phyloP scores from a whole-genome alignment of 2,113 vertebrate species.

The Xenus cinereus region DNA sequence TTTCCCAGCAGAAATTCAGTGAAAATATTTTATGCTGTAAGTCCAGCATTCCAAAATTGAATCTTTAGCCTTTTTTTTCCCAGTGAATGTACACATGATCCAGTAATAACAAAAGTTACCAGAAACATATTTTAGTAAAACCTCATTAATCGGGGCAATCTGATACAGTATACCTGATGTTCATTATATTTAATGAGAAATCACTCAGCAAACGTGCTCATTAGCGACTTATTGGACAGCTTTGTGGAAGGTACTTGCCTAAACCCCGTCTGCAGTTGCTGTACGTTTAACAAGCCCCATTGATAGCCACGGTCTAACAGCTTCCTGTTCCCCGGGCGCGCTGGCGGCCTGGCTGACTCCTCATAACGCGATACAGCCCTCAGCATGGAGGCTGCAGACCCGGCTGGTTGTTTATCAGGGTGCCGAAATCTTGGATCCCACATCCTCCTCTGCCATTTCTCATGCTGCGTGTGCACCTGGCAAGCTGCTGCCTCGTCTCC shows the following conservation, averaged over 20 bases:
- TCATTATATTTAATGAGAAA: constrained; percentile 34
- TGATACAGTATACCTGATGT: not conserved
- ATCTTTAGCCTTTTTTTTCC: not conserved
- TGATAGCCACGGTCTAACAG: constrained; percentile 3
- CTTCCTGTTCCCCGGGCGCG: not conserved
- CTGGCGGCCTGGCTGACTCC: not conserved
- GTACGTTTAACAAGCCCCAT: constrained; percentile 48
- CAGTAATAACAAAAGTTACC: constrained; percentile 41
- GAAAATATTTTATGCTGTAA: not conserved
- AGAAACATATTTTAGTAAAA: constrained; percentile 31
- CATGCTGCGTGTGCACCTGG: not conserved
- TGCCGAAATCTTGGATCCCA: not conserved
- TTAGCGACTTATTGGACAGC: constrained; percentile 23
- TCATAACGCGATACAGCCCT: not conserved
- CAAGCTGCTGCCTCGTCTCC: not conserved
- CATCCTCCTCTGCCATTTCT: not conserved
- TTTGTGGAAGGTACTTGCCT: not conserved
- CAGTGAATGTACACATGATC: not conserved
- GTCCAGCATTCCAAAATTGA: not conserved
- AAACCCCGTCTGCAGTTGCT: constrained; percentile 55
- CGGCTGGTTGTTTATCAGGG: not conserved
- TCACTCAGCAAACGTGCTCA: not conserved
- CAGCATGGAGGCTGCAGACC: not conserved
- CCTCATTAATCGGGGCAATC: constrained; percentile 10
- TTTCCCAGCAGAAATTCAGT: not conserved